Evolutionary conservation across 2,797 vertebrate genomes (phyloP), one percentile per base, ranked within the genome.

Genomic region (Delichon dasypus): DNA sequence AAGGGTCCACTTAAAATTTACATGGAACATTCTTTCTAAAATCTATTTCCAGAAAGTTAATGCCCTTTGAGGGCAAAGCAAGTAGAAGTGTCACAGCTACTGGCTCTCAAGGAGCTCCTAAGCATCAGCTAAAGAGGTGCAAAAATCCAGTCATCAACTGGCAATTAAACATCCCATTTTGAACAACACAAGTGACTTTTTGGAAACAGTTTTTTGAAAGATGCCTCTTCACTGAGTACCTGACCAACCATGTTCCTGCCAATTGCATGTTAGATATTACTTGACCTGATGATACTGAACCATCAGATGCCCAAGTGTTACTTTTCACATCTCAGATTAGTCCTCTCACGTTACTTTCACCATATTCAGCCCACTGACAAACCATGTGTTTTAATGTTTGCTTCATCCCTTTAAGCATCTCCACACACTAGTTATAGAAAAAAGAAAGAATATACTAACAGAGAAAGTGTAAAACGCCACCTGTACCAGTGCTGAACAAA

Each of bases 1-100:
- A 94, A 93, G 87, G 91, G 91, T 83, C 82, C 88, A 91, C 89
- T 95, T 86, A 84, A 86, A 93, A 93, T 86, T 81, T 82, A 95
- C 76, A 94, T 14, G 72, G 87, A 94, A 94, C 79, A 89, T 88
- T 95, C 85, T 67, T 89, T 77, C 74, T 83, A 68, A 88, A 95
- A 58, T 70, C 60, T 86, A 62, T 78, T 95, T 94, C 73, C 79
- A 95, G 79, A 89, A 73, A 64, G 47, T 61, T 57, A 79, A 91
- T 62, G 54, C 44, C 73, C 15, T 83, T 38, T 60, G 54, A 88
- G 21, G 91, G 58, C 47, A 84, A 73, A 84, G 58, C 51, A 89
- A 95, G 58, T 26, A 57, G 18, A 80, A 88, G 62, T 44, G 36
- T 75, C 88, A 78, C 70, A 88, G 58, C 36, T 75, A 73, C 70